These are phyloP conservation scores for Salarias fasciatus DNA, from an alignment of 2,797 vertebrate genomes.

Conservation along the genomic window DNA sequence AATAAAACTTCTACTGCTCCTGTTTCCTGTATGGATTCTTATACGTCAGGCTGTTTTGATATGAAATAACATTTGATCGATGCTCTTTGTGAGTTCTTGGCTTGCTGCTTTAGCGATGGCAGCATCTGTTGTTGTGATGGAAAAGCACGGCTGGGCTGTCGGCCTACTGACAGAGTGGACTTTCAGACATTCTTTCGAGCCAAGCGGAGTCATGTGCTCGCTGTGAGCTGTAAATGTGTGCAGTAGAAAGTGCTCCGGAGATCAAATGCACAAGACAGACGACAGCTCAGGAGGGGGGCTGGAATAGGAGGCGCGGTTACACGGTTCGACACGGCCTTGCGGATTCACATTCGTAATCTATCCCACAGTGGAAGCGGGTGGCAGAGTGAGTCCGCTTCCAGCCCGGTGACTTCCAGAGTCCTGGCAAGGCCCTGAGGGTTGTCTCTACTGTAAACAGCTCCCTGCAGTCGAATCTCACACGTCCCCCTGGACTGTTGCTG, in stretches of 20 bases:
- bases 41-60: too few species aligned
- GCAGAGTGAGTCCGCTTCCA: slow-evolving; percentile 27
- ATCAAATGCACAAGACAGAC: slow-evolving; percentile 30
- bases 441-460: slow-evolving; percentile 70
- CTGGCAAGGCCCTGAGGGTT: slow-evolving; percentile 45
- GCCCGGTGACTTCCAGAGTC: slow-evolving; percentile 32
- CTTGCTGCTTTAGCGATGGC: slow-evolving; percentile 27
- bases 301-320: slow-evolving; percentile 17
- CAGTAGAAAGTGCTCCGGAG: slow-evolving; percentile 38
- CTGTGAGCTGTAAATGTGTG: slow-evolving; percentile 56
- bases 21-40: too few species aligned
- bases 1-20: too few species aligned
- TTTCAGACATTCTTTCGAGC: slow-evolving; percentile 66
- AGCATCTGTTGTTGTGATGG: slow-evolving; percentile 26
- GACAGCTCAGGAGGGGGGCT: slow-evolving; percentile 26
- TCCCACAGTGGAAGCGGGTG: slow-evolving; percentile 30
- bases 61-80: too few species aligned
- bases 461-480: slow-evolving; percentile 41
- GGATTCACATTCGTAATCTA: slow-evolving; percentile 39
- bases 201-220: slow-evolving; percentile 67
- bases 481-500: slow-evolving; percentile 31
- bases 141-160: slow-evolving; percentile 16
- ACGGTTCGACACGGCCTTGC: slow-evolving; percentile 34
- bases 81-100: not conserved
- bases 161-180: slow-evolving; percentile 47